Evolutionary conservation across 2,797 vertebrate genomes (phyloP).

Genomic region (Brachymystax lenok): DNA sequence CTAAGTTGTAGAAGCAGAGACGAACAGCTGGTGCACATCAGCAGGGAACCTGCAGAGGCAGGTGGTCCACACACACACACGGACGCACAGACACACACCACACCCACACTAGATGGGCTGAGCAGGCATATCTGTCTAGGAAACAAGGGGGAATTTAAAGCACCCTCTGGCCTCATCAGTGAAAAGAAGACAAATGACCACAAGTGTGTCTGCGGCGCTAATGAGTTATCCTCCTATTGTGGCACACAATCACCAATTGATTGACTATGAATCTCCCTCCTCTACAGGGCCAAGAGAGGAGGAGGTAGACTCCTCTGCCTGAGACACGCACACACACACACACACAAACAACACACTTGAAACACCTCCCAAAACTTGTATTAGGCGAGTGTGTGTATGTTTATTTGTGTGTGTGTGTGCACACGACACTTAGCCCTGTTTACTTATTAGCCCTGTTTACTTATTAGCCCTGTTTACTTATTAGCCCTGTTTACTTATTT

Average conservation of each 20-base stretch:
- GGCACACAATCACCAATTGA: slow-evolving; percentile 64
- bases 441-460: slow-evolving; percentile 43
- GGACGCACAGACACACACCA: not conserved
- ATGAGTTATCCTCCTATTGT: slow-evolving; percentile 70
- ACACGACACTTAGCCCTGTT: slow-evolving; percentile 40
- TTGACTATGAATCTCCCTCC: slow-evolving; percentile 64
- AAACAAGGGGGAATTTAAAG: slow-evolving; percentile 65
- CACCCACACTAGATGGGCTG: slow-evolving; percentile 46
- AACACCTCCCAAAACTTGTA: slow-evolving; percentile 54
- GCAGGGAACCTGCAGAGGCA: slow-evolving; percentile 48
- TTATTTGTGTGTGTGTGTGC: no score
- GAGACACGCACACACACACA: slow-evolving; percentile 26
- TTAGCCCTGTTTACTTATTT: slow-evolving; percentile 60
- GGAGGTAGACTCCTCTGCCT: slow-evolving; percentile 42
- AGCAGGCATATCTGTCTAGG: slow-evolving; percentile 66
- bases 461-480: slow-evolving; percentile 59
- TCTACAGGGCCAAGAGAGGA: slow-evolving; percentile 34
- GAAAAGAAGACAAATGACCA: slow-evolving; percentile 75
- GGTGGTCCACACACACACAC: slow-evolving; percentile 42
- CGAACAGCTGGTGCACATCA: slow-evolving; percentile 65
- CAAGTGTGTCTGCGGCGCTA: slow-evolving; percentile 57
- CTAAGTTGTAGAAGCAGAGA: slow-evolving; percentile 58
- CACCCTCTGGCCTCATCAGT: slow-evolving; percentile 64
- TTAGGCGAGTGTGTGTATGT: slow-evolving; percentile 34
- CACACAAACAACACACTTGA: slow-evolving; percentile 34